These are phyloP conservation scores for Lepidotrigona ventralis DNA, from an alignment of 1,140 invertebrate species.

Conservation along the genomic window DNA sequence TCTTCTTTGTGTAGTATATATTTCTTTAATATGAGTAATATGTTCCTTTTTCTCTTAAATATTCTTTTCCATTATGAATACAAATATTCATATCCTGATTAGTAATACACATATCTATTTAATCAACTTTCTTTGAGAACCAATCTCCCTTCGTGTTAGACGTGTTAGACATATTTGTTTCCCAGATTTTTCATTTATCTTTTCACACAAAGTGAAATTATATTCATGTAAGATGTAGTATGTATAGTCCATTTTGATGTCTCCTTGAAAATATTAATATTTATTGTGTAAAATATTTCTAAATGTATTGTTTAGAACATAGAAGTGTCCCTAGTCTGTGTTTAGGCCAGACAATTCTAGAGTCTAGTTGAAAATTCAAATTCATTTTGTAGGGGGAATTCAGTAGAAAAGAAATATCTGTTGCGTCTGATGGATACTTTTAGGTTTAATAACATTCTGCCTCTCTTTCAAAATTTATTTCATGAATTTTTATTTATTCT, in stretches of 20 bases:
- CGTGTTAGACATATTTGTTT: background rate
- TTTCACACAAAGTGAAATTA: background rate
- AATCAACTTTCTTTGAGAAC: too few species aligned
- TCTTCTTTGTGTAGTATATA: constrained; percentile 20
- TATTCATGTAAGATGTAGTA: background rate
- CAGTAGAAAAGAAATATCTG: background rate
- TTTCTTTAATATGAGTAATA: background rate
- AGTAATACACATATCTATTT: background rate
- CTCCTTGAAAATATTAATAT: background rate
- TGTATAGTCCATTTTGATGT: background rate
- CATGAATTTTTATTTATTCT: background rate
- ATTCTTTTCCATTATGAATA: constrained; percentile 2
- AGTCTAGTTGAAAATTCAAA: background rate
- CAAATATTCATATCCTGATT: constrained; percentile 32
- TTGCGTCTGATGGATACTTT: background rate
- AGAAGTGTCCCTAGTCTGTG: background rate
- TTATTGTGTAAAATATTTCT: background rate
- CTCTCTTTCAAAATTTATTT: background rate
- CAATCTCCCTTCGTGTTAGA: too few species aligned
- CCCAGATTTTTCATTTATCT: background rate
- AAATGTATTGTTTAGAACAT: background rate
- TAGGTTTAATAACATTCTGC: background rate
- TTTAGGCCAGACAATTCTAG: background rate
- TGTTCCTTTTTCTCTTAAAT: background rate
- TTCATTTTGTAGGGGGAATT: background rate